phyloP scores from a whole-genome alignment of 2,113 vertebrate species.

The Eptatretus burgeri region DNA sequence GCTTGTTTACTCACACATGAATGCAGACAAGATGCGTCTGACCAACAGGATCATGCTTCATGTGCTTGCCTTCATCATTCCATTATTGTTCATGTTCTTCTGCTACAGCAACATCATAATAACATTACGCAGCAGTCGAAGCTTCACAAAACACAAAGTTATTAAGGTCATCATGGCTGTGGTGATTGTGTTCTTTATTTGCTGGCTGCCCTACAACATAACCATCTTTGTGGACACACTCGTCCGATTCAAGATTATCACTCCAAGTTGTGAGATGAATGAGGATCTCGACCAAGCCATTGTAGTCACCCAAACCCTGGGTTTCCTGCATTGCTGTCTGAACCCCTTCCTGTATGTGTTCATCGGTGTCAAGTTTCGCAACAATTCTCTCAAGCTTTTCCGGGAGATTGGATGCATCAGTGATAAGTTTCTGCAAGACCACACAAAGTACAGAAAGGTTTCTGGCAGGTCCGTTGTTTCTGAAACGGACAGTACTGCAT shows the following conservation, averaged over 20 bases:
- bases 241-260: slow-evolving; percentile 16
- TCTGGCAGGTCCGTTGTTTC: not conserved
- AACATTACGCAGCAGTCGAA: slow-evolving; percentile 42
- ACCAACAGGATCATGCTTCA: slow-evolving; percentile 18
- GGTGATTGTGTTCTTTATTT: slow-evolving; percentile 40
- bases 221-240: slow-evolving; percentile 34
- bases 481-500: not conserved
- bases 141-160: slow-evolving; percentile 62
- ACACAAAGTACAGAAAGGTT: slow-evolving; percentile 13
- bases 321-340: slow-evolving; percentile 59
- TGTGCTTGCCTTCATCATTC: slow-evolving; percentile 34
- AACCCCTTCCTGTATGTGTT: slow-evolving; percentile 83
- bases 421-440: slow-evolving; percentile 16
- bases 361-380: slow-evolving; percentile 64
- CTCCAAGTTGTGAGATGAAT: slow-evolving; percentile 18
- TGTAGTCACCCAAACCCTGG: slow-evolving; percentile 44
- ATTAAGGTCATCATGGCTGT: slow-evolving; percentile 69
- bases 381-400: slow-evolving; percentile 23
- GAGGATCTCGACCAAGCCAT: slow-evolving; percentile 27
- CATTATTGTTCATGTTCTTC: slow-evolving; percentile 42
- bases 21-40: slow-evolving; percentile 17
- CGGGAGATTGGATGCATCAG: slow-evolving; percentile 24
- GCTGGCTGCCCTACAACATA: slow-evolving; percentile 43
- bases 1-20: slow-evolving; percentile 11
- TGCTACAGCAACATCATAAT: slow-evolving; percentile 49